phyloP scores from a whole-genome alignment of 2,797 vertebrate species.

The Odontamblyopus lacepedii region DNA sequence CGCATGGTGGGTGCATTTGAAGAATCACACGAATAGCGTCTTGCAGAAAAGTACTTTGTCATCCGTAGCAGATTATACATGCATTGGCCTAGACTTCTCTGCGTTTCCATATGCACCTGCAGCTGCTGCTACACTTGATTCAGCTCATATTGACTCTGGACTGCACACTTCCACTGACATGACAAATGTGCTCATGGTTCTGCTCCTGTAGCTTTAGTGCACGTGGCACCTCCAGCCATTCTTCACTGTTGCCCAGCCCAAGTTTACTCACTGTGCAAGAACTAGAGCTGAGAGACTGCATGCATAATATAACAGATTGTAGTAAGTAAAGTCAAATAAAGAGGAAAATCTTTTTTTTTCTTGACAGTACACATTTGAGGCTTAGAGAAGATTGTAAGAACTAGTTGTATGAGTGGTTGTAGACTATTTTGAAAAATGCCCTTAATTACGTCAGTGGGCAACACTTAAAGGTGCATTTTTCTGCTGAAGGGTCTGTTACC shows the following conservation, averaged over 20 bases:
- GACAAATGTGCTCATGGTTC: constrained; percentile 7
- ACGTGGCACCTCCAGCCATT: constrained; percentile 1
- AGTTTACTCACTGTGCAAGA: constrained; percentile 1
- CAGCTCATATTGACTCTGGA: constrained; percentile 4
- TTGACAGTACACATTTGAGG: too few relatives aligned
- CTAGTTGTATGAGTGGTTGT: too few relatives aligned
- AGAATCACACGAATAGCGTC: not conserved
- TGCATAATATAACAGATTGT: not conserved
- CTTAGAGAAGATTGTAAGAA: too few relatives aligned
- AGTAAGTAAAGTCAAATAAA: not conserved
- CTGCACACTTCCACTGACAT: constrained; percentile 5
- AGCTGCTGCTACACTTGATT: not conserved
- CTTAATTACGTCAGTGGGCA: too few relatives aligned
- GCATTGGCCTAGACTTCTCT: too few relatives aligned
- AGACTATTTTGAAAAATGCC: too few relatives aligned
- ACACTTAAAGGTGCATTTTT: not conserved
- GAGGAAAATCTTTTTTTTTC: too few relatives aligned
- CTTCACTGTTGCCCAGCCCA: not conserved
- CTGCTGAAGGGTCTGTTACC: too few relatives aligned
- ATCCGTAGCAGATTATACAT: not conserved
- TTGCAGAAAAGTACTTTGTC: constrained; percentile 1
- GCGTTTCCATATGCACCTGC: constrained; percentile 2
- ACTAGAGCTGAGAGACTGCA: not conserved
- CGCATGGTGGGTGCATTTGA: not conserved
- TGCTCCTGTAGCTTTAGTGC: not conserved